These are phyloP conservation scores for Megaceryle alcyon DNA, from an alignment of 2,797 vertebrate genomes.

Conservation along the genomic window DNA sequence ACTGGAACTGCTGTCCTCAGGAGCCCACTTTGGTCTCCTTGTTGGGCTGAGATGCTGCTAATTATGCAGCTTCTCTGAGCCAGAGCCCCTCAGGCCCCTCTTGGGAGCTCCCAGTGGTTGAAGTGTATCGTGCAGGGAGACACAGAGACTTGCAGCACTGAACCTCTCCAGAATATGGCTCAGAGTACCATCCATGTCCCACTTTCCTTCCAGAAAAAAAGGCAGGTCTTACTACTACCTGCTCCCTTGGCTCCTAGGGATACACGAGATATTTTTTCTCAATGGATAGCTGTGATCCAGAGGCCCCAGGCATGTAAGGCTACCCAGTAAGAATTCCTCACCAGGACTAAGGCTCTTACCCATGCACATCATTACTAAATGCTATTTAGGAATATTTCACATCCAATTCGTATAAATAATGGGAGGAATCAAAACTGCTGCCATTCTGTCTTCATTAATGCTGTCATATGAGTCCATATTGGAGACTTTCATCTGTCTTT, in stretches of 20 bases:
- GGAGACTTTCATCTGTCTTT: neutral
- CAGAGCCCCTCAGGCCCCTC: neutral
- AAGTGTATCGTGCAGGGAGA: fast-evolving
- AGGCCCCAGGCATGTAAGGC: neutral
- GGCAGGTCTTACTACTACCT: neutral
- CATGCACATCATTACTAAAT: neutral
- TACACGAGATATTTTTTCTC: neutral
- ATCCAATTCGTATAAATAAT: neutral
- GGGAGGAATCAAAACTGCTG: neutral
- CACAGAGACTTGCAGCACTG: fast-evolving
- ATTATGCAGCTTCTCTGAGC: neutral
- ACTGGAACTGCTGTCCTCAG: fast-evolving
- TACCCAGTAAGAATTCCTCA: neutral
- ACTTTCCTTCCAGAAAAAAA: neutral
- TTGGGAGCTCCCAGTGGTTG: neutral
- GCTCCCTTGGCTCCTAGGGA: neutral
- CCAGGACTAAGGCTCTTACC: neutral
- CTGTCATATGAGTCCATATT: neutral
- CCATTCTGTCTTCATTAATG: slow-evolving; percentile 1
- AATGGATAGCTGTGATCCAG: neutral
- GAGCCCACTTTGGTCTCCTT: neutral
- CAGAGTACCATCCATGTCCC: neutral
- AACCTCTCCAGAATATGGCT: neutral
- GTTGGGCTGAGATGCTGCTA: neutral
- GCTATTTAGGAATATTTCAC: neutral